These are phyloP conservation scores for Tetrao urogallus DNA, from an alignment of 2,113 vertebrate genomes.

Conservation along the genomic window DNA sequence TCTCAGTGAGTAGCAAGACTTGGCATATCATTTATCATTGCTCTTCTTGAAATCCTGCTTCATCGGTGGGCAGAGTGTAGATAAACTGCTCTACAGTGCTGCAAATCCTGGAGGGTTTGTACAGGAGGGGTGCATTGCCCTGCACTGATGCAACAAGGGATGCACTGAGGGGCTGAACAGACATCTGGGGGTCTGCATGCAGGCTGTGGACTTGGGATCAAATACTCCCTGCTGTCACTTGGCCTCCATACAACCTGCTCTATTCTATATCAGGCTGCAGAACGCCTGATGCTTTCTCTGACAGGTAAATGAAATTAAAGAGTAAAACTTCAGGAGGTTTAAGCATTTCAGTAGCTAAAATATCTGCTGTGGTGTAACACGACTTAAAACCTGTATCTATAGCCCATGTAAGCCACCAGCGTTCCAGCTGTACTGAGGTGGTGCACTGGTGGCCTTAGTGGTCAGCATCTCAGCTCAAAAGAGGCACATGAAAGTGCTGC, in stretches of 20 bases:
- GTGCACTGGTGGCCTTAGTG: not conserved
- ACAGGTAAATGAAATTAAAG: not conserved
- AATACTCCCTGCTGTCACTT: not conserved
- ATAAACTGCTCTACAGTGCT: fast-evolving
- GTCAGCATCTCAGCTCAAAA: not conserved
- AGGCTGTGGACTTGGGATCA: not conserved
- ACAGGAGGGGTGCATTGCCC: fast-evolving
- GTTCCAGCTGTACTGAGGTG: fast-evolving
- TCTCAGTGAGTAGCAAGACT: not conserved
- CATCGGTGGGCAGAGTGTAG: not conserved
- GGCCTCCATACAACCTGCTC: not conserved
- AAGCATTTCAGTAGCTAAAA: not conserved
- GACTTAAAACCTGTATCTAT: not conserved
- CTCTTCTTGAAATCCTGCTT: not conserved
- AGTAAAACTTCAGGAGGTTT: not conserved
- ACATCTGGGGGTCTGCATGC: not conserved
- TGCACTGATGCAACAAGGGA: too few species aligned
- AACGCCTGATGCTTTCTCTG: not conserved
- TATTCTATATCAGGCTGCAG: not conserved
- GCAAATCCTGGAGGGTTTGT: not conserved
- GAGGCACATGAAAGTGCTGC: too few species aligned
- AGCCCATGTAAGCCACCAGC: too few species aligned
- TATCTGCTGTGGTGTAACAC: not conserved
- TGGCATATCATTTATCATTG: not conserved
- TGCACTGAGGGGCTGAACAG: not conserved